phyloP scores from a whole-genome alignment of 2,113 vertebrate species.

The Hippocampus mohnikei region DNA sequence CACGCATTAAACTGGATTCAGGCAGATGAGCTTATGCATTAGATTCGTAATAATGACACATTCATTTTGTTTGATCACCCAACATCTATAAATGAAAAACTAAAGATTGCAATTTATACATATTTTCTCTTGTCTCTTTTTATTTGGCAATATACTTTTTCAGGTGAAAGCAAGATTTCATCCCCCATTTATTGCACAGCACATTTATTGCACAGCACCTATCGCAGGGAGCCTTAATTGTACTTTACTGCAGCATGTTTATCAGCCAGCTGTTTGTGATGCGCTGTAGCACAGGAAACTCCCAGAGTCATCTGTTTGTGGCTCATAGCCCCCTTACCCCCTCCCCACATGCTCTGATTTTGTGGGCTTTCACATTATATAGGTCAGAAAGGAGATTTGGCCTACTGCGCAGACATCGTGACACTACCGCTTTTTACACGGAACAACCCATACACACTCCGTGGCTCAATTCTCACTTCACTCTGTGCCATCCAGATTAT shows the following conservation, averaged over 20 bases:
- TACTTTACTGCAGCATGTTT: constrained; percentile 19
- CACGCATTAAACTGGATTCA: background rate
- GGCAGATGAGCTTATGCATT: background rate
- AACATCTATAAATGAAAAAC: background rate
- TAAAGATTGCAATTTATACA: too few relatives aligned
- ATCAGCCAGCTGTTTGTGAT: constrained; percentile 30
- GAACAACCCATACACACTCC: constrained; percentile 11
- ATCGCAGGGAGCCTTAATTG: background rate
- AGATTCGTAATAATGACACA: background rate
- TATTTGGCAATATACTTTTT: background rate
- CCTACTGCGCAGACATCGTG: constrained; percentile 44
- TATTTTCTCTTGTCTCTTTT: background rate
- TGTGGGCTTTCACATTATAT: constrained; percentile 51
- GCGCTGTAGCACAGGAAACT: background rate
- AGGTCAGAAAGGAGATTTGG: constrained; percentile 69
- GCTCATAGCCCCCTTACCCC: background rate
- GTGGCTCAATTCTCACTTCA: constrained; percentile 35
- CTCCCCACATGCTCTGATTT: constrained; percentile 25
- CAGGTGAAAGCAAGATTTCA: background rate
- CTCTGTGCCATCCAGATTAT: constrained; percentile 56
- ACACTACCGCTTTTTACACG: constrained; percentile 36
- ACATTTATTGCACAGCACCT: background rate
- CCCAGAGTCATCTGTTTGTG: constrained; percentile 4
- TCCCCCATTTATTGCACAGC: background rate
- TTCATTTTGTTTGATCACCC: background rate